phyloP scores from a whole-genome alignment of 2,113 vertebrate species.

The Casuarius casuarius region DNA sequence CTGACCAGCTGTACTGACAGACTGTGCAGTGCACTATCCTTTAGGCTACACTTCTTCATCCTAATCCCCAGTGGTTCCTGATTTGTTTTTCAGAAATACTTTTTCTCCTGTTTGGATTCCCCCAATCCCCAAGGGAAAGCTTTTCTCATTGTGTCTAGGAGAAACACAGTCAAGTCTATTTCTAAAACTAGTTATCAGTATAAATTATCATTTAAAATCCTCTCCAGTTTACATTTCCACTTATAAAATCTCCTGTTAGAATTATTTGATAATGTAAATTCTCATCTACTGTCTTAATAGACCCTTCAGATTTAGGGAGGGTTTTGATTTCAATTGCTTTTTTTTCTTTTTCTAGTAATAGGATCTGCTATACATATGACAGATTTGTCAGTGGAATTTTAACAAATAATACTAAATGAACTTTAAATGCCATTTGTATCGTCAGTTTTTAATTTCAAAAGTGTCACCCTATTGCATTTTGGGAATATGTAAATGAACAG shows the following conservation, averaged over 20 bases:
- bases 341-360: neutral
- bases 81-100: neutral
- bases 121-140: neutral
- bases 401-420: slow-evolving; percentile 64
- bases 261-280: slow-evolving; percentile 60
- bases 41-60: neutral
- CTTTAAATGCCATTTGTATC: slow-evolving; percentile 63
- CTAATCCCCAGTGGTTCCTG: neutral
- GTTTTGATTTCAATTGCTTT: slow-evolving; percentile 47
- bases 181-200: slow-evolving; percentile 8
- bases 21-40: fast-evolving
- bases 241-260: slow-evolving; percentile 57
- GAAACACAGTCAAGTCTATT: neutral
- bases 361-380: slow-evolving; percentile 36
- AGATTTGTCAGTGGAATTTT: slow-evolving; percentile 47
- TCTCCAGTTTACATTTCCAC: slow-evolving; percentile 36
- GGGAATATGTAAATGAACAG: slow-evolving; percentile 44
- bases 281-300: slow-evolving; percentile 53
- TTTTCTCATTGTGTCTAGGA: neutral
- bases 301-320: neutral
- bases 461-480: slow-evolving; percentile 56
- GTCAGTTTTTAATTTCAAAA: slow-evolving; percentile 65
- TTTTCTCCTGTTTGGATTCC: neutral
- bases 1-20: neutral
- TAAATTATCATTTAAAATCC: slow-evolving; percentile 45